Base-by-base conservation (phyloP, 2,888 invertebrate genomes). In the Parapristionchus giblindavisi region DNA sequence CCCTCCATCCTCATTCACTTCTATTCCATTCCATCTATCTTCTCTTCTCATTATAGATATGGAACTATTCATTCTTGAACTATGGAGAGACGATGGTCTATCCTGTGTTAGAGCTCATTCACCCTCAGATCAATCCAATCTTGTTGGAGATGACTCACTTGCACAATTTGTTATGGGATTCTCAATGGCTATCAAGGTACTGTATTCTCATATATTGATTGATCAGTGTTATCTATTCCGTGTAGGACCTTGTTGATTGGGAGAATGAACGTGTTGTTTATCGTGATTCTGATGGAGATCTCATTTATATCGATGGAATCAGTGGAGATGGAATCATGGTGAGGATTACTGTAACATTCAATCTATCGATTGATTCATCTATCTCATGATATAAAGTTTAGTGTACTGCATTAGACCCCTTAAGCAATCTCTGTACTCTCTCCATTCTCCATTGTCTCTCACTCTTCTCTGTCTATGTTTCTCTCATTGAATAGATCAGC, bases 181-280 rank as follows among this genome's bases (percentile, higher is more conserved):
- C 56, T 24, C 56, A 27, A n/a, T 29, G 4, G 56, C 70, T 17
- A 71, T 71, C 36, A 56, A 71, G 56, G 70, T 71, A 32, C 29
- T 32, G 29, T 21, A 66, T 48, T 27, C 6, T 6, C 43, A 43
- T 43, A 8, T 43, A 8, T 17, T 43, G 43, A 43, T 43, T 43
- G 43, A 43, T 6, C 21, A 54, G 6, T 14, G 27, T n/a, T 14
- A 24, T 54, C 6, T 54, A 6, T n/a, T 24, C 4, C 24, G 27
- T 34, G 3, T 40, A 71, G 70, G 56, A 54, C 40, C 70, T 71
- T n/a, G 70, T 71, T 38, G 70, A 71, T 56, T 71, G 70, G 70
- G 56, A 54, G 56, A 71, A 40, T 29, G 70, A 71, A 21, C n/a
- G 70, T 40, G 27, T 71, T 29, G 40, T 56, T 21, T 71, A 71